Percentiles rank a stretch among this genome's conserved stretches.
These are phyloP conservation scores for Cuniculus paca DNA, from an alignment of 2,797 vertebrate species.

Conservation along the genomic window DNA sequence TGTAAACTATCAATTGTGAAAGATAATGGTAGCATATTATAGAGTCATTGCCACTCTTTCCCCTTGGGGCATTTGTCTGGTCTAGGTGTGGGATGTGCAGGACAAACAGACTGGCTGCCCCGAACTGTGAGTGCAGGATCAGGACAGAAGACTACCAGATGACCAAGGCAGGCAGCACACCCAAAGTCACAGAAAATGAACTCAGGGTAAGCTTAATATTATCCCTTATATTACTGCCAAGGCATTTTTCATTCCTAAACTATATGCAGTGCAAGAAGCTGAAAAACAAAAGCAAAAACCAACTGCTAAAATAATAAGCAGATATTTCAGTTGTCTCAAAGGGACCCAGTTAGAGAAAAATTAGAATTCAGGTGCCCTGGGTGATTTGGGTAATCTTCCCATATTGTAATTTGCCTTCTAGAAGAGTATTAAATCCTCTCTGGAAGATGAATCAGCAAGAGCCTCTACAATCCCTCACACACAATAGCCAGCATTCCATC, in stretches of 20 bases:
- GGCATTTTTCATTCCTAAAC: background rate
- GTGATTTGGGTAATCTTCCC: background rate
- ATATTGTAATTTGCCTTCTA: background rate
- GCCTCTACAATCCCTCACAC: background rate
- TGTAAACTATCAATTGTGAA: background rate
- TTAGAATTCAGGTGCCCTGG: background rate
- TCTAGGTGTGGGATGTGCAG: background rate
- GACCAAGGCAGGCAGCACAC: background rate
- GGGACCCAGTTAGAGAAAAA: background rate
- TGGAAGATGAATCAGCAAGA: background rate
- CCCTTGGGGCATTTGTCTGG: background rate
- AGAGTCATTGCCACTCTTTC: background rate
- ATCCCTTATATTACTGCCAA: background rate
- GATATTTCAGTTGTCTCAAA: background rate
- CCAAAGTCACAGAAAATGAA: background rate
- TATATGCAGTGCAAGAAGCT: background rate
- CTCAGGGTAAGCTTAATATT: background rate
- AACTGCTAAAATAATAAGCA: background rate
- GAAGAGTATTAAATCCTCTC: background rate
- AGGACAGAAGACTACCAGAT: background rate
- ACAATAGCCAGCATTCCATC: background rate
- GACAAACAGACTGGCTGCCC: background rate
- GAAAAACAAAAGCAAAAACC: background rate
- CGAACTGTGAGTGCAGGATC: too few relatives aligned
- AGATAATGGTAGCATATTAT: background rate